A percentile compares a stretch with the other conserved stretches of the same genome.
phyloP scores from a whole-genome alignment of 1,140 invertebrate species.

The Conus betulinus region DNA sequence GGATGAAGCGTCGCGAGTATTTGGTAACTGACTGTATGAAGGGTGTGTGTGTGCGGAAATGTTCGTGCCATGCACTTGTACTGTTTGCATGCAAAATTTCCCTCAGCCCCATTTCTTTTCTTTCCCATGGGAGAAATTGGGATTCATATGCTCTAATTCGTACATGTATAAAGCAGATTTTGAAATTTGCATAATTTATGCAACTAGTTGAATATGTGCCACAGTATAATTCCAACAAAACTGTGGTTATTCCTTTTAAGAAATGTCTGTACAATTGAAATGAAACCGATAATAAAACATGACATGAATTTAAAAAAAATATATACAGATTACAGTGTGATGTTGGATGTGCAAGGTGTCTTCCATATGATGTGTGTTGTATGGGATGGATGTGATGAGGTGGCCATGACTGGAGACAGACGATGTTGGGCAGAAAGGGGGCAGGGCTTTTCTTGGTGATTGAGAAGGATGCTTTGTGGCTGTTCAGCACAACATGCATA shows the following conservation, averaged over 20 bases:
- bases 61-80: neutral
- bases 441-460: no score
- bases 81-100: neutral
- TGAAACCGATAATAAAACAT: conserved; percentile 4
- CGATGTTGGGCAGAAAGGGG: no score
- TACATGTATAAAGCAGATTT: neutral
- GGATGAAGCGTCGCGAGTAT: neutral
- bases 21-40: neutral
- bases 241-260: neutral
- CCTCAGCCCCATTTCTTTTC: neutral
- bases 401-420: no score
- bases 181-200: conserved; percentile 3
- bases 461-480: no score
- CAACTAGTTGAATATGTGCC: neutral
- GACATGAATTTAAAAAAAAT: neutral
- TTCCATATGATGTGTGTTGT: no score
- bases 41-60: neutral
- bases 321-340: no score
- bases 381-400: no score
- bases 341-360: no score
- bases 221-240: neutral
- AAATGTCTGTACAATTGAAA: conserved; percentile 8
- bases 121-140: neutral
- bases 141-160: neutral
- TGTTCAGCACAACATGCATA: no score